Evolutionary conservation across 2,797 vertebrate species (phyloP).

Genomic region (Amniataba percoides): DNA sequence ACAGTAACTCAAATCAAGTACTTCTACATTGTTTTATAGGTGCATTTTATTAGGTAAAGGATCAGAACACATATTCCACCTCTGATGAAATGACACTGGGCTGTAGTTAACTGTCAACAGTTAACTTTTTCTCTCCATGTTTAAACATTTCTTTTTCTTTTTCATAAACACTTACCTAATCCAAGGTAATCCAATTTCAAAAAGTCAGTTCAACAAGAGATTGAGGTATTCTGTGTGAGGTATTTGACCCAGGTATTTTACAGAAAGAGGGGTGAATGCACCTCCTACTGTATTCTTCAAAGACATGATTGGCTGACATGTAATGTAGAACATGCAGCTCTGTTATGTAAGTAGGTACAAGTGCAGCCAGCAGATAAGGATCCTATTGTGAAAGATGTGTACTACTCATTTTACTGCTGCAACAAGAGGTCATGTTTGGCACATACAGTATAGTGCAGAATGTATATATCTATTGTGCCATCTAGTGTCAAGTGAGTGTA

Average conservation of each 20-base stretch:
- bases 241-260: not conserved
- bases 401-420: not conserved
- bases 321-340: not conserved
- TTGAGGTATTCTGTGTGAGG: not conserved
- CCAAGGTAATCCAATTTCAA: conserved; percentile 3
- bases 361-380: not conserved
- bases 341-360: conserved; percentile 1
- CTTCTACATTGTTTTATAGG: not conserved
- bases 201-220: not conserved
- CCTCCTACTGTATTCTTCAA: not conserved
- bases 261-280: not conserved
- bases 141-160: not conserved
- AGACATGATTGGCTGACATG: not conserved
- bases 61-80: not conserved
- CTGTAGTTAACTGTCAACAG: not conserved
- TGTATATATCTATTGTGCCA: conserved; percentile 39
- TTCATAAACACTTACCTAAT: conserved; percentile 53
- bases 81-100: not conserved
- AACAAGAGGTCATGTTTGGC: not conserved
- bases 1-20: not conserved
- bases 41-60: not conserved
- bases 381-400: conserved; percentile 1
- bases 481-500: conserved; percentile 55
- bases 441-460: not conserved
- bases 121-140: no score